These are phyloP conservation scores for Dolichallabes microphthalmus DNA, from an alignment of 2,113 vertebrate species.

Conservation along the genomic window DNA sequence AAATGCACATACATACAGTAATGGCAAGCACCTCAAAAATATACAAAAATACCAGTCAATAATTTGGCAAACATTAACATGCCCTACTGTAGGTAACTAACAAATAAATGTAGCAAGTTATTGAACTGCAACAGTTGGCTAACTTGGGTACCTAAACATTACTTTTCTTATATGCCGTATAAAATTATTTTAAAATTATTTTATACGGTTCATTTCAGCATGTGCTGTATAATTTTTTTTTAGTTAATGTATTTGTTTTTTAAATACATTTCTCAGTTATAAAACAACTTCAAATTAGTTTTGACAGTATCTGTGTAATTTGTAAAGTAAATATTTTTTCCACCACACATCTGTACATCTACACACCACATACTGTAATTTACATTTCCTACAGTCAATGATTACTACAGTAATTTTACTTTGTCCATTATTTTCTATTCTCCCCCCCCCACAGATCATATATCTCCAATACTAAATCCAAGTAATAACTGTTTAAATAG, in stretches of 20 bases:
- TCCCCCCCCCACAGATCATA: not conserved
- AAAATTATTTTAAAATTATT: not conserved
- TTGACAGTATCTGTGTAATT: too few species aligned
- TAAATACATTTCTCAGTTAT: too few species aligned
- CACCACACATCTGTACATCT: too few species aligned
- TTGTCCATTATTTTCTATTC: not conserved
- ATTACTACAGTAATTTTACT: not conserved
- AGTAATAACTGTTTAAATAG: not conserved
- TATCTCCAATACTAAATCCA: not conserved
- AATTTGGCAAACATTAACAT: not conserved
- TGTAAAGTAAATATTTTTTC: too few species aligned
- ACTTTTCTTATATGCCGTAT: not conserved
- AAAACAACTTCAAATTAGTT: too few species aligned
- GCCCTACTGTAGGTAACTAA: not conserved
- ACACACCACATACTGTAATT: too few species aligned
- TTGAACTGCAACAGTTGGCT: not conserved
- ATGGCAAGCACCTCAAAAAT: too few species aligned
- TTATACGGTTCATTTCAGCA: not conserved
- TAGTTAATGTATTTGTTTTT: too few species aligned
- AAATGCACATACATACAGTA: too few species aligned
- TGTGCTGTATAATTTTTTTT: too few species aligned
- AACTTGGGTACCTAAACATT: not conserved
- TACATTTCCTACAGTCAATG: not conserved
- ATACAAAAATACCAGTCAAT: too few species aligned
- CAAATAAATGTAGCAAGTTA: not conserved